Evolutionary conservation across 2,797 vertebrate genomes (phyloP).

Genomic region (Labeo calbasu): DNA sequence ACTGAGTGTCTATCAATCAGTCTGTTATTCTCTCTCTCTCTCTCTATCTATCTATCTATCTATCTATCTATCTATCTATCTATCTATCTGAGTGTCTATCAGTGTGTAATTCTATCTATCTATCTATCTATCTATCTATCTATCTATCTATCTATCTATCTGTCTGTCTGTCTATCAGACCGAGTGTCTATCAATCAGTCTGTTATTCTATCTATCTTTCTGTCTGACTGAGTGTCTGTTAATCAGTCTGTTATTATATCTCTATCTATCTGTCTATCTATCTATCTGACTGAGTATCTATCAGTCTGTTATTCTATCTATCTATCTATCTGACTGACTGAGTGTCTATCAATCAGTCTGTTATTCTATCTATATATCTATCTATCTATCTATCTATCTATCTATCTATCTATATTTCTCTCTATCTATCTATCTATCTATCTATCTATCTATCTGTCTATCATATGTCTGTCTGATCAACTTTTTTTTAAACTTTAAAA

Average conservation of each 20-base stretch:
- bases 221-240: neutral
- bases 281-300: neutral
- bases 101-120: neutral
- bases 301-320: neutral
- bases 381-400: neutral
- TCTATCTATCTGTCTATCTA: neutral
- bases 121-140: neutral
- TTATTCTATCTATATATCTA: neutral
- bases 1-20: fast-evolving
- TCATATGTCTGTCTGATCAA: neutral
- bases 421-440: neutral
- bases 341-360: neutral
- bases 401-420: neutral
- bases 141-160: neutral
- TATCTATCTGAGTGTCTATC: neutral
- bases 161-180: neutral
- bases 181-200: neutral
- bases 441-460: neutral
- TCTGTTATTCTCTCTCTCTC: neutral
- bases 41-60: neutral
- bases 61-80: no score
- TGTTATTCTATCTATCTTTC: neutral
- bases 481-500: neutral
- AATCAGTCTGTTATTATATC: neutral
- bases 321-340: neutral